Conservation (phyloP, 1,140 invertebrate genomes). For the Tigriopus japonicus region DNA sequence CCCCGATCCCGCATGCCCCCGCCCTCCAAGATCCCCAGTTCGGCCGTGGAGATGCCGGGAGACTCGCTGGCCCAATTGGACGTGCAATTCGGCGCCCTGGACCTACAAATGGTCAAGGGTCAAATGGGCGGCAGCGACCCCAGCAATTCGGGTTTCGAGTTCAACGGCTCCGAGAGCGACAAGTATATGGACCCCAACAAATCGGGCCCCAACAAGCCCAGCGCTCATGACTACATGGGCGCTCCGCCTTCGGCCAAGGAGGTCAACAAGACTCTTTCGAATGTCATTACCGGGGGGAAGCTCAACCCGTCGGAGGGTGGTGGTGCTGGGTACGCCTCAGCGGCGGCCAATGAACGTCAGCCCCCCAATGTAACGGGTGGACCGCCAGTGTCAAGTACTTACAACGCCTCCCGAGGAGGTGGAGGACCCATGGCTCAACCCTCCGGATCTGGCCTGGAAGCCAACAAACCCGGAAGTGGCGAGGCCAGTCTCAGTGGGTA, state of each 20-base stretch:
- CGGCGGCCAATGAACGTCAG: background rate
- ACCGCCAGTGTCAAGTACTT: background rate
- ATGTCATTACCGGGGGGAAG: background rate
- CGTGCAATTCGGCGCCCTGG: constrained; percentile 80
- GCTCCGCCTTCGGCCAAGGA: constrained; percentile 8
- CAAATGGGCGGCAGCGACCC: background rate
- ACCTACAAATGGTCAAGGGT: constrained; percentile 32
- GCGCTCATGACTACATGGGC: too few relatives aligned
- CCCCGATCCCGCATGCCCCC: constrained; percentile 1
- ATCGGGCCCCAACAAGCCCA: background rate
- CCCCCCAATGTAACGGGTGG: background rate
- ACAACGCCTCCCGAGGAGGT: background rate
- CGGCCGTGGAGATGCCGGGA: constrained; percentile 84
- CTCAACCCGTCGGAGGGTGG: background rate
- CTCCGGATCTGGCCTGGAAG: background rate
- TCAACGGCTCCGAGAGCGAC: background rate
- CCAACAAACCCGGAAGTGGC: background rate
- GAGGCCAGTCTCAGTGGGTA: background rate
- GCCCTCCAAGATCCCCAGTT: constrained; percentile 52
- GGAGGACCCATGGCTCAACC: background rate
- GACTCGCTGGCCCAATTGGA: constrained; percentile 60
- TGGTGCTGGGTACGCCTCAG: background rate
- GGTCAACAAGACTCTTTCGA: constrained; percentile 2
- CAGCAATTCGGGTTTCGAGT: background rate
- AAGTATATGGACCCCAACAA: too few relatives aligned